These are phyloP conservation scores for Monochamus alternatus DNA, from an alignment of 2,888 invertebrate genomes.

Conservation along the genomic window DNA sequence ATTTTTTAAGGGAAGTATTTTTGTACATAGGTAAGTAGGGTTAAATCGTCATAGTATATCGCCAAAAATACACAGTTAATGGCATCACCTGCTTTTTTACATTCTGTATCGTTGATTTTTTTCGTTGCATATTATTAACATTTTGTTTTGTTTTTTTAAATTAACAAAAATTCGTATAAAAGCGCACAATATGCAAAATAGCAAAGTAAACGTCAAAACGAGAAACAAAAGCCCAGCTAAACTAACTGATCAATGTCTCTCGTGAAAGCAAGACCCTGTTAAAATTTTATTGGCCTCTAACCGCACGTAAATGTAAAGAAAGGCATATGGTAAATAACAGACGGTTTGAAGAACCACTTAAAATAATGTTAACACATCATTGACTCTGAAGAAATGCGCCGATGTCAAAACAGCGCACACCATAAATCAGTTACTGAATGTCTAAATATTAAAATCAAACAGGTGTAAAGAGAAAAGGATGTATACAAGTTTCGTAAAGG, in stretches of 20 bases:
- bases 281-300: neutral
- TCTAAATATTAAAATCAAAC: constrained; percentile 18
- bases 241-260: neutral
- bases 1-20: too few relatives aligned
- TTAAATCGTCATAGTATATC: too few relatives aligned
- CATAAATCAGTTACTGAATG: constrained; percentile 29
- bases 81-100: too few relatives aligned
- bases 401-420: constrained; percentile 29
- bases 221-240: neutral
- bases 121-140: too few relatives aligned
- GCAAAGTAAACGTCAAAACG: neutral
- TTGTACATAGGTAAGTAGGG: too few relatives aligned
- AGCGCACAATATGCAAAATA: neutral
- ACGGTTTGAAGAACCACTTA: constrained; percentile 25
- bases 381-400: constrained; percentile 24
- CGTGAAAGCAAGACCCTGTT: neutral
- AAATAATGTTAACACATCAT: constrained; percentile 34
- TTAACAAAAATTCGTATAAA: too few relatives aligned
- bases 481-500: constrained; percentile 22
- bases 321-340: constrained; percentile 10
- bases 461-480: constrained; percentile 12
- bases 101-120: too few relatives aligned
- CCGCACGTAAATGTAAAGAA: constrained; percentile 11
- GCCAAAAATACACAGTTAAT: too few relatives aligned
- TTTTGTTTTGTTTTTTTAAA: neutral